These are phyloP conservation scores for Polypterus senegalus DNA, from an alignment of 2,113 vertebrate species.

Conservation along the genomic window DNA sequence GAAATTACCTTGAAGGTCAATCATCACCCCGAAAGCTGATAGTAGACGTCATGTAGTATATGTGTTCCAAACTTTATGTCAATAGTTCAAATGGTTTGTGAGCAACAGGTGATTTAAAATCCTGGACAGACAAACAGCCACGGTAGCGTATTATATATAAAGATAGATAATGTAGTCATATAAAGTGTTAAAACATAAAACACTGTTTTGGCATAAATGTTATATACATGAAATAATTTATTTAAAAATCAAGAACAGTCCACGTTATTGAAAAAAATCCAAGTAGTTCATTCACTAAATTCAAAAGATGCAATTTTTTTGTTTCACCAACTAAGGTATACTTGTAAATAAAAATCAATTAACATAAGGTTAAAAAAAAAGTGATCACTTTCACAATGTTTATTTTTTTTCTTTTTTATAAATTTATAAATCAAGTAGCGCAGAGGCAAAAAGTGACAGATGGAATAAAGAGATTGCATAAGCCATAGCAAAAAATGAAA, in stretches of 20 bases:
- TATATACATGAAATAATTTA: not conserved
- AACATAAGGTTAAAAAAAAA: not conserved
- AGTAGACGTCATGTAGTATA: too few relatives aligned
- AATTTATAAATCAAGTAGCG: slow-evolving; percentile 62
- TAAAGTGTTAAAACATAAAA: not conserved
- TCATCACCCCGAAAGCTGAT: too few relatives aligned
- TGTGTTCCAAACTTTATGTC: too few relatives aligned
- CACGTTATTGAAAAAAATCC: not conserved
- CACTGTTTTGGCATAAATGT: not conserved
- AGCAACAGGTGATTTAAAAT: too few relatives aligned
- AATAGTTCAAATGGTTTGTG: too few relatives aligned
- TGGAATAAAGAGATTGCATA: slow-evolving; percentile 45
- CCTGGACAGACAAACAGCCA: too few relatives aligned
- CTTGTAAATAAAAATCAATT: too few relatives aligned
- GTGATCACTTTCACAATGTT: slow-evolving; percentile 49
- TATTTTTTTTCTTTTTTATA: slow-evolving; percentile 46
- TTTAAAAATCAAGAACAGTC: not conserved
- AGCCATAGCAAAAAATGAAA: slow-evolving; percentile 40
- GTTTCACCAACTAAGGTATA: not conserved
- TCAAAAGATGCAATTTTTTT: not conserved
- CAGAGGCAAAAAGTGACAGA: slow-evolving; percentile 61
- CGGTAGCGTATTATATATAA: too few relatives aligned
- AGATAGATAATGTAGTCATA: not conserved
- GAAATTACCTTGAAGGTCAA: too few relatives aligned
- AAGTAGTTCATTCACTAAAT: not conserved